Percentiles rank a stretch among this genome's conserved stretches.
Evolutionary conservation across 2,888 invertebrate species (phyloP).

Genomic region (Piscicola geometra): DNA sequence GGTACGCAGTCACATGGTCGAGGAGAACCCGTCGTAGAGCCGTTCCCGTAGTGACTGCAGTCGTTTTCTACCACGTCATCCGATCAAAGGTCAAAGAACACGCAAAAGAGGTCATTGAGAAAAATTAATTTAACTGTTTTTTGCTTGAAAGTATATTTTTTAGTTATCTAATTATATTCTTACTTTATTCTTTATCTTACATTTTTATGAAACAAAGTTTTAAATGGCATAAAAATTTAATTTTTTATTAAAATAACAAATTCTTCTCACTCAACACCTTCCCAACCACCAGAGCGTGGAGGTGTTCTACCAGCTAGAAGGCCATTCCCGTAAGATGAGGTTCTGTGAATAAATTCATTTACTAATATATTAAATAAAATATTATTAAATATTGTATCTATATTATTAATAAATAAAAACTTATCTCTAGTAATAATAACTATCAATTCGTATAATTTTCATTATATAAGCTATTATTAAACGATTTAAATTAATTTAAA

Average conservation of each 20-base stretch:
- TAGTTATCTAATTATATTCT: too few species aligned
- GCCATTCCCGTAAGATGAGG: neutral
- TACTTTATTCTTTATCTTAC: too few species aligned
- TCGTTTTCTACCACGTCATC: neutral
- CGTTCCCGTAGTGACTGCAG: neutral
- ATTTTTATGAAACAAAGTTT: too few species aligned
- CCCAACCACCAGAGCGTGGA: neutral
- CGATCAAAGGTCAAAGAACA: neutral
- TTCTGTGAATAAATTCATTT: too few species aligned
- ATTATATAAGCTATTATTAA: too few species aligned
- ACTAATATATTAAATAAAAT: too few species aligned
- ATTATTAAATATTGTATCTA: too few species aligned
- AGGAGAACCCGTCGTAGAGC: neutral
- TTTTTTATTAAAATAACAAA: neutral
- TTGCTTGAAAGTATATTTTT: too few species aligned
- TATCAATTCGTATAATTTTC: neutral
- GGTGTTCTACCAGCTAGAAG: neutral
- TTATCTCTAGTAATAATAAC: neutral
- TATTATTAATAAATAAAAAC: too few species aligned
- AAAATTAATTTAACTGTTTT: neutral
- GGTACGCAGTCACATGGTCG: constrained; percentile 1
- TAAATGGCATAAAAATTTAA: too few species aligned
- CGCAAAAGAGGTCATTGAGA: neutral
- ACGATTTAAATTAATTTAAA: too few species aligned
- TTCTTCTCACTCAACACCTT: too few species aligned